Evolutionary conservation across 2,113 vertebrate species (phyloP).

Genomic region (Heterochromis multidens): DNA sequence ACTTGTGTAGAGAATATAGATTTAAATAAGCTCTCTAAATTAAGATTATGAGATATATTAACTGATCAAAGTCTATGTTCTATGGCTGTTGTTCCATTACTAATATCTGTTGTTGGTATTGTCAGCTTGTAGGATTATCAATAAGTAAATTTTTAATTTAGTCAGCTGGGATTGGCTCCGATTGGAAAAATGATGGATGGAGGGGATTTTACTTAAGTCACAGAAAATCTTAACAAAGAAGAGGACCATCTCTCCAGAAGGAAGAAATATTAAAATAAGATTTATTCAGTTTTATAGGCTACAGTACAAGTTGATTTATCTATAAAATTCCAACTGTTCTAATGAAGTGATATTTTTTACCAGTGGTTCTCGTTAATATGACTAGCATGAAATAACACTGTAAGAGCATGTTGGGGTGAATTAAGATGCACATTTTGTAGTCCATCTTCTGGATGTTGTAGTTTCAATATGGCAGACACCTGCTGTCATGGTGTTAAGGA

Average conservation of each 20-base stretch:
- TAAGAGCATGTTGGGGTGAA: not conserved
- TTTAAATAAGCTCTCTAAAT: not conserved
- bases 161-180: not conserved
- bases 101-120: not conserved
- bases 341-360: not conserved
- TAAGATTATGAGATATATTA: not conserved
- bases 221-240: not conserved
- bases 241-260: too few species aligned
- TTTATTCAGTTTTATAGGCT: too few species aligned
- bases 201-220: not conserved
- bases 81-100: not conserved
- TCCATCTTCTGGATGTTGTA: not conserved
- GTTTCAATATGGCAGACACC: not conserved
- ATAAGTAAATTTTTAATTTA: not conserved
- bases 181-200: not conserved
- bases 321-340: not conserved
- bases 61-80: not conserved
- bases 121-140: not conserved
- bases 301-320: too few species aligned
- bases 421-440: not conserved
- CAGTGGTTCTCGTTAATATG: not conserved
- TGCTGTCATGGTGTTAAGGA: not conserved
- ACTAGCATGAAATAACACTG: not conserved
- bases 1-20: not conserved
- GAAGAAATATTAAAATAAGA: too few species aligned